Conservation (phyloP, 2,113 vertebrate species). For the Mionectes macconnelli region DNA sequence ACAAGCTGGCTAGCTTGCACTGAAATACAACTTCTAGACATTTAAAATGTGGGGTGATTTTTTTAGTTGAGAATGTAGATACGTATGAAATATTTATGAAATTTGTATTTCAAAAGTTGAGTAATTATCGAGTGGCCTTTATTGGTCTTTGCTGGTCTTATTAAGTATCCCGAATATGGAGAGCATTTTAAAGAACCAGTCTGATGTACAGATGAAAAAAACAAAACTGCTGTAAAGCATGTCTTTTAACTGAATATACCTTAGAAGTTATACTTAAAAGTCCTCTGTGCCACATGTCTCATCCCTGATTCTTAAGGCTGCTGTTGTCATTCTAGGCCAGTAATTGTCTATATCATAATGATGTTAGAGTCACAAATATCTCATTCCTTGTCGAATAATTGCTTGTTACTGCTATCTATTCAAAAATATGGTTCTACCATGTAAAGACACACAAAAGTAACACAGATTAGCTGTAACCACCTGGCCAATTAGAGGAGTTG, state of each 20-base stretch:
- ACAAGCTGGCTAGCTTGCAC: background rate
- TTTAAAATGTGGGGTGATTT: background rate
- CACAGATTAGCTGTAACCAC: background rate
- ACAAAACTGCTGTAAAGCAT: background rate
- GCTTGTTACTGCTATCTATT: background rate
- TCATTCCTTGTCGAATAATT: background rate
- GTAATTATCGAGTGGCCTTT: background rate
- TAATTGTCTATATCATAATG: background rate
- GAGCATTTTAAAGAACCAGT: background rate
- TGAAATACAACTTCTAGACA: background rate
- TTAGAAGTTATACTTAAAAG: background rate
- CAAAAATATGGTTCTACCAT: background rate
- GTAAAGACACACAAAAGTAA: background rate
- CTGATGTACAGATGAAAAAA: background rate
- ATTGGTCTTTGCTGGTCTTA: background rate
- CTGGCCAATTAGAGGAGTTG: background rate
- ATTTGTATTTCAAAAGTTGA: background rate
- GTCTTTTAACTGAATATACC: background rate
- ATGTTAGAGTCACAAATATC: background rate
- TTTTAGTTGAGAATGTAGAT: background rate
- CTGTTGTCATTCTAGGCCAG: background rate
- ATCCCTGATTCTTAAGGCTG: background rate
- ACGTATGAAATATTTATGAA: background rate
- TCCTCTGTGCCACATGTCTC: background rate
- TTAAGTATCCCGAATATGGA: background rate